phyloP scores from a whole-genome alignment of 1,140 invertebrate species.

The Nixonia krombeini region DNA sequence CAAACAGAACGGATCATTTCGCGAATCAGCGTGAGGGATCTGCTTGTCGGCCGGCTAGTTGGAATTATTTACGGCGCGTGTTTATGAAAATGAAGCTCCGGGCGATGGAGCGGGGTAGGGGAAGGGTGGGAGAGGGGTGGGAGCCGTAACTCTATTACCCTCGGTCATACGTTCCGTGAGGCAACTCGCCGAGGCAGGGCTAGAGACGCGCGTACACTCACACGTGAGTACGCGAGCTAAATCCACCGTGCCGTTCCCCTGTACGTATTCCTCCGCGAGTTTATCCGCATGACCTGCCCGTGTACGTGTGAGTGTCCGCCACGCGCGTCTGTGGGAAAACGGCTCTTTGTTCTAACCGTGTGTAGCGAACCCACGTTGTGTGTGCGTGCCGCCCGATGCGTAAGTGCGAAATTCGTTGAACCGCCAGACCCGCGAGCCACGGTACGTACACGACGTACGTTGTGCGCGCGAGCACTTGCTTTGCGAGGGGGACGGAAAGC shows the following conservation, averaged over 20 bases:
- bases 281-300: slow-evolving; percentile 19
- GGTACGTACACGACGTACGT: too few relatives aligned
- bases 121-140: slow-evolving; percentile 17
- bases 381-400: slow-evolving; percentile 14
- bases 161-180: slow-evolving; percentile 24
- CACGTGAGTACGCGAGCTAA: slow-evolving; percentile 32
- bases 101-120: too few relatives aligned
- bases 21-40: slow-evolving; percentile 24
- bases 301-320: slow-evolving; percentile 15
- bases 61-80: slow-evolving; percentile 28
- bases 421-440: slow-evolving; percentile 27
- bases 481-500: slow-evolving; percentile 34
- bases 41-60: neutral
- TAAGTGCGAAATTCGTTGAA: slow-evolving; percentile 46
- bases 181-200: slow-evolving; percentile 30
- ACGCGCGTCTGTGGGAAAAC: slow-evolving; percentile 45
- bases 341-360: slow-evolving; percentile 53
- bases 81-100: slow-evolving; percentile 43
- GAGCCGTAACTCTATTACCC: slow-evolving; percentile 32
- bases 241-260: slow-evolving; percentile 21
- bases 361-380: slow-evolving; percentile 28
- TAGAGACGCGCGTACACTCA: slow-evolving; percentile 26
- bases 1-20: slow-evolving; percentile 40
- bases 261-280: slow-evolving; percentile 16
- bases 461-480: slow-evolving; percentile 36